Percentiles rank a stretch among this genome's conserved stretches.
phyloP scores from a whole-genome alignment of 2,113 vertebrate genomes.

The Aegotheles bennettii region DNA sequence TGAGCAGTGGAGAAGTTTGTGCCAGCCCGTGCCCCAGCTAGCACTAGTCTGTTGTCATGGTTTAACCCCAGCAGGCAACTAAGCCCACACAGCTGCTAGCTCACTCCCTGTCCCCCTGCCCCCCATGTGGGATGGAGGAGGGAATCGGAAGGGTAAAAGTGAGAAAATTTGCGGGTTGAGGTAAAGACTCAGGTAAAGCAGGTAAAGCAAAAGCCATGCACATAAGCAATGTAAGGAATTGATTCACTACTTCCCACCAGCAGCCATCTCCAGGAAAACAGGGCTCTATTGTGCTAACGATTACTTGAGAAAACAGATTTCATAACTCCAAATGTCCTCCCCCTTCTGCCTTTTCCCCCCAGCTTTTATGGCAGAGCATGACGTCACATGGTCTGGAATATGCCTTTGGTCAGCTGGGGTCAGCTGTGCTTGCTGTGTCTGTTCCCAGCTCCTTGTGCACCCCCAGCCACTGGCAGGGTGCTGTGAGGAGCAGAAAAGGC shows the following conservation, averaged over 20 bases:
- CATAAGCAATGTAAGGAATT: background rate
- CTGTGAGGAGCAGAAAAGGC: background rate
- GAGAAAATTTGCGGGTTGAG: fast-evolving
- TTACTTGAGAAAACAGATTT: background rate
- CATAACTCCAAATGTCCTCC: fast-evolving
- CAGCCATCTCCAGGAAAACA: background rate
- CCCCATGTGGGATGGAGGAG: background rate
- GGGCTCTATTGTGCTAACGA: fast-evolving
- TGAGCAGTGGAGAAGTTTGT: background rate
- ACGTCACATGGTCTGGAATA: background rate
- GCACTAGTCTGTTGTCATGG: background rate
- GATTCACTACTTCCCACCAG: background rate
- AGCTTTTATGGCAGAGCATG: background rate
- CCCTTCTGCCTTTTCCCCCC: background rate
- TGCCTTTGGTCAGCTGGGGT: background rate
- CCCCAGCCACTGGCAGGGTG: fast-evolving
- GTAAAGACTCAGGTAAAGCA: background rate
- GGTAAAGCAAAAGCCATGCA: background rate
- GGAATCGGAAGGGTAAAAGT: background rate
- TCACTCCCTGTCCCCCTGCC: background rate
- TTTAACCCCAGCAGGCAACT: background rate
- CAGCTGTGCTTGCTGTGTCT: background rate
- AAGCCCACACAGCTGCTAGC: background rate
- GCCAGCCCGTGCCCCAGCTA: background rate
- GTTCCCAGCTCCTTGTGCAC: background rate